These are phyloP conservation scores for Hydropsyche betteni DNA, from an alignment of 2,888 invertebrate genomes.

Conservation along the genomic window DNA sequence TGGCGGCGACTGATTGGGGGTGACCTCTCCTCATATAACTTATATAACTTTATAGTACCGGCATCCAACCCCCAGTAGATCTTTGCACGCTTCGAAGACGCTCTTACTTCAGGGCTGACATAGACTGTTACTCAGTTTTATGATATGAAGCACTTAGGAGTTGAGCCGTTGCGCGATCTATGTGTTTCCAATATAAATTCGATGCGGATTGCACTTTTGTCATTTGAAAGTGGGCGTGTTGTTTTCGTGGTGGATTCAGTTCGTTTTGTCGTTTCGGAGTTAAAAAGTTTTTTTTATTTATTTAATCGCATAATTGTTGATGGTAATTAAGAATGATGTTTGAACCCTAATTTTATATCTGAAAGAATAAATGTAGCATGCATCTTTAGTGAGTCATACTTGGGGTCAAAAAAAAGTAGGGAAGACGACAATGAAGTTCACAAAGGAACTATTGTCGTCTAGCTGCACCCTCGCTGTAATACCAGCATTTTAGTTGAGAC, in stretches of 20 bases:
- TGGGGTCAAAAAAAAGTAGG: slow-evolving; percentile 31
- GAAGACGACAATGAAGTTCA: slow-evolving; percentile 29
- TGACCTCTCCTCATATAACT: slow-evolving; percentile 4
- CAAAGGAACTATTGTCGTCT: slow-evolving; percentile 29
- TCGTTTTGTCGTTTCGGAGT: too few relatives aligned
- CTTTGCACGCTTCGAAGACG: slow-evolving; percentile 28
- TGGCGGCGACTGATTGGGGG: slow-evolving; percentile 23
- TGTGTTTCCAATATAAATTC: background rate
- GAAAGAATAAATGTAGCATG: slow-evolving; percentile 34
- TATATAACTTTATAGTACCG: background rate
- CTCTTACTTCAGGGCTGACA: slow-evolving; percentile 19
- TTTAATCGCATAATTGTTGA: too few relatives aligned
- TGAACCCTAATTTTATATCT: slow-evolving; percentile 16
- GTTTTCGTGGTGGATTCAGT: too few relatives aligned
- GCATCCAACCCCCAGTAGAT: background rate
- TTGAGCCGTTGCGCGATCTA: background rate
- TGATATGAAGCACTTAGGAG: too few relatives aligned
- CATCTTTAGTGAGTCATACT: slow-evolving; percentile 38
- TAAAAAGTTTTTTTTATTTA: too few relatives aligned
- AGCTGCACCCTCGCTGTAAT: slow-evolving; percentile 2
- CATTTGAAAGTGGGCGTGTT: too few relatives aligned
- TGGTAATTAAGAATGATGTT: background rate
- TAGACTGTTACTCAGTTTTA: slow-evolving; percentile 4
- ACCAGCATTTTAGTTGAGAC: slow-evolving; percentile 31
- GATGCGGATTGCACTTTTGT: background rate